phyloP scores from a whole-genome alignment of 2,888 invertebrate genomes.

The Allygus modestus region DNA sequence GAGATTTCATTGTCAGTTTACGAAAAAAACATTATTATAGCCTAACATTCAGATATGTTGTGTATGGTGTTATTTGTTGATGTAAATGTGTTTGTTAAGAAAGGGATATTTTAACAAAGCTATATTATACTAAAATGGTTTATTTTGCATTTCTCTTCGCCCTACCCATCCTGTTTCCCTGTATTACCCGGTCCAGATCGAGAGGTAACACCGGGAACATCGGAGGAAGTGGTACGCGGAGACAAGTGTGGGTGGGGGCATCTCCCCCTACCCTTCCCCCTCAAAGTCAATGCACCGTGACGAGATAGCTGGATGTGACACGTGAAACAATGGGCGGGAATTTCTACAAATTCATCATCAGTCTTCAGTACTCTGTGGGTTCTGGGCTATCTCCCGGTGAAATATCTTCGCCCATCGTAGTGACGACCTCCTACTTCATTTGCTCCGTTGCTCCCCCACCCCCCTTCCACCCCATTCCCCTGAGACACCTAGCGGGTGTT shows the following conservation, averaged over 20 bases:
- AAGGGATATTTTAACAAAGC: too few relatives aligned
- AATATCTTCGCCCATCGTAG: background rate
- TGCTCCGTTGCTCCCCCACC: conserved; percentile 69
- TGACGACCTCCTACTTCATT: conserved; percentile 7
- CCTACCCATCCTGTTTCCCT: too few relatives aligned
- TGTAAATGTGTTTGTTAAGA: too few relatives aligned
- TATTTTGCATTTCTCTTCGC: too few relatives aligned
- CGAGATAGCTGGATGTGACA: conserved; percentile 47
- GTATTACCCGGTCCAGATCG: background rate
- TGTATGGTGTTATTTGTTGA: too few relatives aligned
- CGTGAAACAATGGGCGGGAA: conserved; percentile 34
- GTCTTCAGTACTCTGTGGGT: too few relatives aligned
- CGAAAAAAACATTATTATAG: too few relatives aligned
- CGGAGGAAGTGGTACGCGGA: conserved; percentile 41
- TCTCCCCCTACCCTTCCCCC: conserved; percentile 17
- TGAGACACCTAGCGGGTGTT: too few relatives aligned
- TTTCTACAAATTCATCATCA: conserved; percentile 53
- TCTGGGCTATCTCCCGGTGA: too few relatives aligned
- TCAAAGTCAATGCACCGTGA: conserved; percentile 49
- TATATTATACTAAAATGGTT: too few relatives aligned
- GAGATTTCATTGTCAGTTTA: too few relatives aligned
- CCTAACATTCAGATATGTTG: too few relatives aligned
- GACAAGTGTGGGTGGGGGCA: conserved; percentile 59
- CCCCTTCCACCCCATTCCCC: conserved; percentile 72
- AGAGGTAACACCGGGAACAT: background rate